Percentiles rank a stretch among this genome's conserved stretches.
These are phyloP conservation scores for Spilosoma lubricipeda DNA, from an alignment of 2,888 invertebrate species.

Conservation along the genomic window DNA sequence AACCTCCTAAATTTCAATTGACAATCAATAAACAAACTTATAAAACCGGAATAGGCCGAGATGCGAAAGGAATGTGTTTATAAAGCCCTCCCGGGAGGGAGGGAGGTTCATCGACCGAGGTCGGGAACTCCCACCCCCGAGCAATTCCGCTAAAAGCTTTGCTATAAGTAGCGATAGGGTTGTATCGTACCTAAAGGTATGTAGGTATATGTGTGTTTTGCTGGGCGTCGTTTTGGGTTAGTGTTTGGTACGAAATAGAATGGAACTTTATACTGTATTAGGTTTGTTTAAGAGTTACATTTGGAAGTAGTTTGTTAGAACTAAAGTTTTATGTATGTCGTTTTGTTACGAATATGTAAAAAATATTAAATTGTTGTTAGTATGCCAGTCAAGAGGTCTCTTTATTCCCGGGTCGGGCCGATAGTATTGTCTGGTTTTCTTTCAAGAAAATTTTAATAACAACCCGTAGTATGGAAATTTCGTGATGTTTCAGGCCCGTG, in stretches of 20 bases:
- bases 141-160: constrained; percentile 75
- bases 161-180: constrained; percentile 50
- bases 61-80: constrained; percentile 45
- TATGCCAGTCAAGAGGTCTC: no score
- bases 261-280: not conserved
- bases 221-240: constrained; percentile 22
- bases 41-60: constrained; percentile 42
- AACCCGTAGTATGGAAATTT: no score
- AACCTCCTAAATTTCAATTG: constrained; percentile 33
- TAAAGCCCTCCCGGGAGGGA: constrained; percentile 45
- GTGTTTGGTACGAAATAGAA: not conserved
- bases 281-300: not conserved
- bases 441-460: no score
- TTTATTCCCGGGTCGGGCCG: no score
- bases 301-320: not conserved
- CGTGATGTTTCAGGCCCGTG: no score
- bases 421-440: no score
- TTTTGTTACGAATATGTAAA: not conserved
- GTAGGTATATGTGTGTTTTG: constrained; percentile 33
- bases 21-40: constrained; percentile 41
- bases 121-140: constrained; percentile 43
- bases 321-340: not conserved
- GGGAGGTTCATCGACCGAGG: constrained; percentile 48
- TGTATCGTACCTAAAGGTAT: constrained; percentile 17
- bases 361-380: not conserved